Evolutionary conservation across 2,797 vertebrate species (phyloP).

Genomic region (Silurus aristotelis): DNA sequence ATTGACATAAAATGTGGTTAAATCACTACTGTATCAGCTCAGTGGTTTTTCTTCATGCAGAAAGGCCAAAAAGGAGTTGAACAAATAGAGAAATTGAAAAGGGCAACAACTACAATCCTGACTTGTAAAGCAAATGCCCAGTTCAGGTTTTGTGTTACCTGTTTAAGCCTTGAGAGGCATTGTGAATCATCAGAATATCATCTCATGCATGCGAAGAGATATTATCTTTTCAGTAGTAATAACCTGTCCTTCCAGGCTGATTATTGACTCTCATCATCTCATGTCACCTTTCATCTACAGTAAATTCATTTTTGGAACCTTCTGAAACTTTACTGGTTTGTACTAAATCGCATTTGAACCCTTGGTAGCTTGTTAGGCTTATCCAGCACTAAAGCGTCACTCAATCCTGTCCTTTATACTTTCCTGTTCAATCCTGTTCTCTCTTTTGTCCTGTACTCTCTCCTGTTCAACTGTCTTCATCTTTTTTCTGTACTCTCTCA

Average conservation of each 20-base stretch:
- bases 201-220: not conserved
- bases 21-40: slow-evolving; percentile 11
- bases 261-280: not conserved
- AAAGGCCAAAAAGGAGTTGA: not conserved
- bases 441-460: no score
- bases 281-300: not conserved
- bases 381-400: no score
- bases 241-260: not conserved
- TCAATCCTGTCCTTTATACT: no score
- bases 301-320: no score
- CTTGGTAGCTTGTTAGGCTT: no score
- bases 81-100: slow-evolving; percentile 12
- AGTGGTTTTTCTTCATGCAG: slow-evolving; percentile 10
- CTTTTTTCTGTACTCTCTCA: no score
- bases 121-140: slow-evolving; percentile 26
- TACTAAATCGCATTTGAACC: no score
- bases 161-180: not conserved
- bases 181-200: not conserved
- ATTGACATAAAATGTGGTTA: not conserved
- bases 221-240: no score
- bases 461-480: no score
- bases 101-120: slow-evolving; percentile 29
- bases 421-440: no score
- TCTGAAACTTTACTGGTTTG: no score
- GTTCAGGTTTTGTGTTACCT: not conserved